phyloP scores from a whole-genome alignment of 2,888 invertebrate species.

The Iphiclides podalirius region DNA sequence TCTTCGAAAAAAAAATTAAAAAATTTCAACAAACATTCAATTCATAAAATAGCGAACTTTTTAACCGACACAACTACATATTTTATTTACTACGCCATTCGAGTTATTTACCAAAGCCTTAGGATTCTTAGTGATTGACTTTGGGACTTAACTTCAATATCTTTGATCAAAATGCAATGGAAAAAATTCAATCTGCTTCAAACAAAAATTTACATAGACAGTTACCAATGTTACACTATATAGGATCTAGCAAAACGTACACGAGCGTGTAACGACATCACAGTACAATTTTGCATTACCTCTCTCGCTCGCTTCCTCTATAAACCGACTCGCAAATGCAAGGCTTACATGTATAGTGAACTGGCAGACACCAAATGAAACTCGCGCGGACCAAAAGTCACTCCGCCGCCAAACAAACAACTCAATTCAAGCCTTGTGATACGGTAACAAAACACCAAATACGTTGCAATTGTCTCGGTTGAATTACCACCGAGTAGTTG shows the following conservation, averaged over 20 bases:
- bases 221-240: neutral
- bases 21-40: no score
- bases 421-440: conserved; percentile 9
- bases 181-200: no score
- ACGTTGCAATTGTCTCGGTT: neutral
- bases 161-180: no score
- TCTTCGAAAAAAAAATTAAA: no score
- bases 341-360: conserved; percentile 11
- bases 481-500: neutral
- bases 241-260: neutral
- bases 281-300: neutral
- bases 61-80: no score
- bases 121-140: no score
- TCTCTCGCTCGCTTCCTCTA: conserved; percentile 4
- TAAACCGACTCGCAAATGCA: conserved; percentile 7
- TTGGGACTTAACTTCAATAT: no score
- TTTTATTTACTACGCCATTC: no score
- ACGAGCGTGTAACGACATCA: no score
- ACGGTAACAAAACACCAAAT: conserved; percentile 1
- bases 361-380: conserved; percentile 14
- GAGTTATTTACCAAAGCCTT: no score
- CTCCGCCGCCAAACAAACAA: conserved; percentile 2
- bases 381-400: conserved; percentile 8
- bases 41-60: no score
- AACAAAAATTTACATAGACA: no score